Conservation (phyloP, 2,888 invertebrate genomes). For the Dynastes maya region DNA sequence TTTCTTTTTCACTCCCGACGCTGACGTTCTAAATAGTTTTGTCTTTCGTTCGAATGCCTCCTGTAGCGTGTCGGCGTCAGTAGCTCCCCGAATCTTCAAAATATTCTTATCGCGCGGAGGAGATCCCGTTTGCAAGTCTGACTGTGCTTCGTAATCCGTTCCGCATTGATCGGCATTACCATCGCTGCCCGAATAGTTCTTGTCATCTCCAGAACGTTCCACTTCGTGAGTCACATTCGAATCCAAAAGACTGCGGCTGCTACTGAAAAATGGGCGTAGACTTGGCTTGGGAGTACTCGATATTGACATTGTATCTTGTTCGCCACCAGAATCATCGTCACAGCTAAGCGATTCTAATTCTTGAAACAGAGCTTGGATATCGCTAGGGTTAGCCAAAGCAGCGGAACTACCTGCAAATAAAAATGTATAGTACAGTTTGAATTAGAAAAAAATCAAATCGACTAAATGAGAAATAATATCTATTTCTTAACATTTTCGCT, state of each 20-base stretch:
- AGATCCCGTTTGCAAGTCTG: constrained; percentile 75
- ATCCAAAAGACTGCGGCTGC: constrained; percentile 83
- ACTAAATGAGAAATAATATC: too few relatives aligned
- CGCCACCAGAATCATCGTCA: constrained; percentile 92
- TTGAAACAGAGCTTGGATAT: constrained; percentile 92
- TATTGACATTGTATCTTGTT: constrained; percentile 96
- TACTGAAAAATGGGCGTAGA: constrained; percentile 94
- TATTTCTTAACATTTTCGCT: too few relatives aligned
- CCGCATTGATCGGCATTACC: constrained; percentile 72
- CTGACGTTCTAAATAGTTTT: constrained; percentile 79
- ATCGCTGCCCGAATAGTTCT: constrained; percentile 74
- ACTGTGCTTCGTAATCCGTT: constrained; percentile 81
- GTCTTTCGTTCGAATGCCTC: constrained; percentile 73
- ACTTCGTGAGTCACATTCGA: constrained; percentile 56
- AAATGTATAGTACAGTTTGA: background rate
- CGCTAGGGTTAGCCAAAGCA: constrained; percentile 83
- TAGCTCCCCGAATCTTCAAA: constrained; percentile 61
- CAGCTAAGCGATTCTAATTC: constrained; percentile 95
- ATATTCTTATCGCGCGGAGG: constrained; percentile 73
- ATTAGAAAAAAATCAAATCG: too few relatives aligned
- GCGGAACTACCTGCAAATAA: constrained; percentile 70
- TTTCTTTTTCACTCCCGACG: constrained; percentile 76
- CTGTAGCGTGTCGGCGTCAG: constrained; percentile 60
- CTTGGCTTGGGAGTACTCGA: constrained; percentile 98
- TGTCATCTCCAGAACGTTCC: constrained; percentile 66